Evolutionary conservation across 2,113 vertebrate genomes (phyloP).

Genomic region (Litocranius walleri): DNA sequence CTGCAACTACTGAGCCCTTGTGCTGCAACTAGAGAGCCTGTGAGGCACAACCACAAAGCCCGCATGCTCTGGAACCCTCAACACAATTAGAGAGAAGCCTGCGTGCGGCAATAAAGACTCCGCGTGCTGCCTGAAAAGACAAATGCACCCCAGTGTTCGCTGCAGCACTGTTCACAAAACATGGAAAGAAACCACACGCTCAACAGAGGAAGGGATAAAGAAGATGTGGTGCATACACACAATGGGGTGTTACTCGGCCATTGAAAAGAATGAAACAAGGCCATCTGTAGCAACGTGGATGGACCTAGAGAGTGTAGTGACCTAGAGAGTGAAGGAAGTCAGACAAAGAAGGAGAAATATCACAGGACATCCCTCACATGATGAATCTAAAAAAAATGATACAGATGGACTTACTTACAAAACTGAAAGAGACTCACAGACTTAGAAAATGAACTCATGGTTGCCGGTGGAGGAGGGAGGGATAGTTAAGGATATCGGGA

Average conservation of each 20-base stretch:
- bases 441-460: not conserved
- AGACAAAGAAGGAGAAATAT: not conserved
- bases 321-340: not conserved
- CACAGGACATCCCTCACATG: not conserved
- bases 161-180: not conserved
- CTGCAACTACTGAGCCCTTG: not conserved
- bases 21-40: not conserved
- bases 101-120: not conserved
- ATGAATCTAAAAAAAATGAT: not conserved
- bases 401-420: not conserved
- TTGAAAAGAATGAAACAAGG: not conserved
- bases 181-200: not conserved
- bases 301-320: not conserved
- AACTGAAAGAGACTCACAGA: not conserved
- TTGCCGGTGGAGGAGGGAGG: accelerated
- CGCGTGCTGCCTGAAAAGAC: not conserved
- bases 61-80: not conserved
- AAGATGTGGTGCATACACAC: not conserved
- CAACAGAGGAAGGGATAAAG: not conserved
- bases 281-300: accelerated
- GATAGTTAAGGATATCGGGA: not conserved
- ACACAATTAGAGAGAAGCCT: not conserved
- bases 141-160: not conserved
- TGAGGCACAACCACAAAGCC: not conserved
- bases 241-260: not conserved